These are phyloP conservation scores for Tricholauxania praeusta DNA, from an alignment of 2,888 invertebrate species.

Conservation along the genomic window DNA sequence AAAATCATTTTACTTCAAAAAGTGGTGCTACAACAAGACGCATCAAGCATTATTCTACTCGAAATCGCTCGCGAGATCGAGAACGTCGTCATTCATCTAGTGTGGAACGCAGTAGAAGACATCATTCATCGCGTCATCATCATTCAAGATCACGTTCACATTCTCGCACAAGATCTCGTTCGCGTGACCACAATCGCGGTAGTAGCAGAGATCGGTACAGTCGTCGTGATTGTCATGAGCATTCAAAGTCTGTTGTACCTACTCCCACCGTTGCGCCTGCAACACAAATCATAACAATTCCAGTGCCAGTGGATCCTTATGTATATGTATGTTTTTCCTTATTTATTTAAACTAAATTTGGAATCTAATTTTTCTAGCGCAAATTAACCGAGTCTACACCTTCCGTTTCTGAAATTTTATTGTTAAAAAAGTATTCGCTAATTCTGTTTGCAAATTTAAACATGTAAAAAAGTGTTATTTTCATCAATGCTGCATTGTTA, in stretches of 20 bases:
- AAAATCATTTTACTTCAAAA: conserved; percentile 3
- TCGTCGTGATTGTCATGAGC: neutral
- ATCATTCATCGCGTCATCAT: conserved; percentile 6
- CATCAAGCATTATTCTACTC: neutral
- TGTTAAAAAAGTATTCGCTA: too few relatives aligned
- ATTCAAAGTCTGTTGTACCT: neutral
- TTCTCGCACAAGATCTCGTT: conserved; percentile 37
- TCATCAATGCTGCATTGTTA: too few relatives aligned
- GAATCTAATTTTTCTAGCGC: neutral
- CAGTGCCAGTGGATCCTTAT: conserved; percentile 41
- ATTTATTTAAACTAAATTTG: neutral
- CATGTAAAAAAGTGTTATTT: too few relatives aligned
- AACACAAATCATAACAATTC: conserved; percentile 46
- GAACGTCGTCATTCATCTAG: conserved; percentile 17
- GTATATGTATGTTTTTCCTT: conserved; percentile 30
- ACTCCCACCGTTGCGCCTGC: conserved; percentile 26
- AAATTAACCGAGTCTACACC: too few relatives aligned
- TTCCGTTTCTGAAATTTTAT: too few relatives aligned
- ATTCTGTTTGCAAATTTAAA: too few relatives aligned
- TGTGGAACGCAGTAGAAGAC: neutral
- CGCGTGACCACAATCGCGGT: conserved; percentile 27
- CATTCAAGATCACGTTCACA: conserved; percentile 36
- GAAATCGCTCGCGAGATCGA: neutral
- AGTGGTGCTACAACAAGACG: too few relatives aligned
- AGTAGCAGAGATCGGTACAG: conserved; percentile 12